Conservation (phyloP, 2,888 invertebrate genomes). For the Plagiodera versicolora region DNA sequence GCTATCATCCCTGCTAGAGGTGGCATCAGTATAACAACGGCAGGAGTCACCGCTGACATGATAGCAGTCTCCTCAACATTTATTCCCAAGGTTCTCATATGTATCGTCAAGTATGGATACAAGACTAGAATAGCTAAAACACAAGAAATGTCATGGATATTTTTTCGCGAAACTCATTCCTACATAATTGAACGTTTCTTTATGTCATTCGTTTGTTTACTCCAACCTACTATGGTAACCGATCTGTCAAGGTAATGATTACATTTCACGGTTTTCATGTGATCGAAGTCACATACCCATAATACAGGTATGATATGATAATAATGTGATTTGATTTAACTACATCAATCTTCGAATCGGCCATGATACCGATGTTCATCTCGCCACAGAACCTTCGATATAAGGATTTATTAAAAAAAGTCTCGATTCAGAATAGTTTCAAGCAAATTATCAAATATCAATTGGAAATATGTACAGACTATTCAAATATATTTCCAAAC, state of each 20-base stretch:
- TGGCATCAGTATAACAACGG: constrained; percentile 76
- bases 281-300: too few relatives aligned
- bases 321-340: too few relatives aligned
- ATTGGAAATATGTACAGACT: too few relatives aligned
- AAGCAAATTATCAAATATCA: neutral
- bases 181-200: neutral
- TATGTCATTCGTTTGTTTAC: neutral
- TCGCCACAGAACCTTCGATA: neutral
- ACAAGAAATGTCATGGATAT: neutral
- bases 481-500: too few relatives aligned
- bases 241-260: neutral
- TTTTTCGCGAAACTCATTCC: neutral
- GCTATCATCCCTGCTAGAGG: constrained; percentile 76
- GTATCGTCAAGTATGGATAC: constrained; percentile 78
- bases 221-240: neutral
- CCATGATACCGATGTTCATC: neutral
- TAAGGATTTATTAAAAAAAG: too few relatives aligned
- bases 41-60: constrained; percentile 76
- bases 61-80: constrained; percentile 79
- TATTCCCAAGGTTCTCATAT: constrained; percentile 78
- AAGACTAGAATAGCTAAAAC: constrained; percentile 70
- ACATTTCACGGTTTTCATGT: neutral
- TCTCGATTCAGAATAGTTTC: neutral
- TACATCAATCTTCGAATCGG: neutral
- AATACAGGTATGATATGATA: too few relatives aligned